A percentile compares a stretch with the other conserved stretches of the same genome.
Conservation (phyloP, 2,888 invertebrate species). For the Rotaria socialis region DNA sequence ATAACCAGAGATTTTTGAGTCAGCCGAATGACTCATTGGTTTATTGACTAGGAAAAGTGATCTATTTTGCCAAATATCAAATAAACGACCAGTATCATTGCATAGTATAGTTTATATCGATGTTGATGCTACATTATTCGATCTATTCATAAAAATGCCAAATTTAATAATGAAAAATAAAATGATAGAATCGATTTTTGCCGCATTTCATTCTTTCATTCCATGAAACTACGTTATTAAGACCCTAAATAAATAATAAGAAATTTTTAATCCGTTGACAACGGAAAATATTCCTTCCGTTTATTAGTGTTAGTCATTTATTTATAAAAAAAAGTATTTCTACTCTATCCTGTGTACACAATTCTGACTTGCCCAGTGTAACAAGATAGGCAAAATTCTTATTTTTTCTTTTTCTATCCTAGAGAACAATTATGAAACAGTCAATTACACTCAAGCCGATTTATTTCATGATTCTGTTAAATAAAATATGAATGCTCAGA, state of each 20-base stretch:
- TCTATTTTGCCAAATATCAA: slow-evolving; percentile 78
- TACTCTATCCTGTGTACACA: no score
- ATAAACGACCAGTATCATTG: slow-evolving; percentile 82
- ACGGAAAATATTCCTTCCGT: no score
- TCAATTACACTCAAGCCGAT: no score
- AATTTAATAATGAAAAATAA: neutral
- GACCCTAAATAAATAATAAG: slow-evolving; percentile 51
- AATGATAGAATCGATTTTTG: slow-evolving; percentile 75
- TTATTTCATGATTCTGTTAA: no score
- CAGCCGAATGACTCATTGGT: neutral
- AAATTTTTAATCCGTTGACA: no score
- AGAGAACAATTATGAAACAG: no score
- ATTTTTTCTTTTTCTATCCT: no score
- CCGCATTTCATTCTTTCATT: slow-evolving; percentile 92
- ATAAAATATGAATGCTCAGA: no score
- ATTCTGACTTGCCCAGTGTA: no score
- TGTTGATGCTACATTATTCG: slow-evolving; percentile 85
- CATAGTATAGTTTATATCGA: slow-evolving; percentile 96
- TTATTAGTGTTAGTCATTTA: no score
- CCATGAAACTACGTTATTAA: slow-evolving; percentile 82
- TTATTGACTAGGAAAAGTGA: slow-evolving; percentile 41
- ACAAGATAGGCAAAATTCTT: no score
- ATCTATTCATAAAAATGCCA: slow-evolving; percentile 64
- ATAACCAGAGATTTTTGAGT: neutral
- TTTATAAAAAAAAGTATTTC: no score